Base-by-base conservation (phyloP, 2,888 invertebrate genomes). In the Chaetoderma sp. region DNA sequence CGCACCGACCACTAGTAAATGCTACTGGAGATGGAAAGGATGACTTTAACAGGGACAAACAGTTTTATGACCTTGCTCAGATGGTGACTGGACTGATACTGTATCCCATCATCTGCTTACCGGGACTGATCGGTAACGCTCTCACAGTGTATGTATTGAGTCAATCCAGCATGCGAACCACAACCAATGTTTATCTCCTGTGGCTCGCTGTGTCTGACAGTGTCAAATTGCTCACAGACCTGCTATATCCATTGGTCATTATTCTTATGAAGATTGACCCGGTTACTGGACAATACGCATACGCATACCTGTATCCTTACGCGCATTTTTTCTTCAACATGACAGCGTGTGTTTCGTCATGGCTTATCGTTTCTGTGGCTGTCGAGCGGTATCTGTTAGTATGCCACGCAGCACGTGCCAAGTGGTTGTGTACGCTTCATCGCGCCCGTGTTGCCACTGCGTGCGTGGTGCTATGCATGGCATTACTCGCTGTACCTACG, bases 341-440 rank as follows among this genome's bases (percentile, higher is more conserved):
- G 66, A 65, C 76, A 4, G 68, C 67, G 16, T 73, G 68, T 32
- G 68, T 71, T 13, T 70, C 77, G 1, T 64, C 77, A 5, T 77
- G 77, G 77, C 63, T 78, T 45, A 78, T 76, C 1, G 72, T 79
- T 13, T 70, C 74, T 0, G 78, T 78, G 42, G 76, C 78, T 5
- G 70, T 74, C 25, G 78, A 78, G 61, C 60, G 78, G 2, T 78
- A 71, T 61, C 58, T 78, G 8, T 66, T 76, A 32, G 78, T 78
- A 42, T 76, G 73, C 33, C 73, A 78, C 54, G 74, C 78, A n/a
- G 62, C 68, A 8, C 60, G 71, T 25, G 67, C 70, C 13, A 64
- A 67, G 33, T 55, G 67, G 6, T 39, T 68, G 28, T 65, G 67
- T 23, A 74, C 70, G 4, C 58, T 66, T 10, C 49, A 39, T 4